Conservation (phyloP, 1,140 invertebrate genomes). For the Drosophila nigrodunni region DNA sequence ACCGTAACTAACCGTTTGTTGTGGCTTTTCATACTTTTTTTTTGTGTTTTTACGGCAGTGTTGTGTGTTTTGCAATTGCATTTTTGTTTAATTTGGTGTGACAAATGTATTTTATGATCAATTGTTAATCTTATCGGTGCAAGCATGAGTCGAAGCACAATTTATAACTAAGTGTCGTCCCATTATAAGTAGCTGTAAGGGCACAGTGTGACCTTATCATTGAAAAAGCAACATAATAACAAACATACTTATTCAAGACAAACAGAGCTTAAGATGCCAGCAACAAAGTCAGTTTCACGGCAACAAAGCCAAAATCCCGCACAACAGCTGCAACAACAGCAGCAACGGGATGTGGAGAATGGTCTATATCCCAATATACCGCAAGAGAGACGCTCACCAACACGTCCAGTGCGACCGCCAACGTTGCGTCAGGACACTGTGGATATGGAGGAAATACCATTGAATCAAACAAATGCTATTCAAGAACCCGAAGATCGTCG, state of each 20-base stretch:
- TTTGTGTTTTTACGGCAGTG: constrained; percentile 13
- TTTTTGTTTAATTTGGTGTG: constrained; percentile 10
- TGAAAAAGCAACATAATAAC: constrained; percentile 6
- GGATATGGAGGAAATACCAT: constrained; percentile 79
- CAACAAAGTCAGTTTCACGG: constrained; percentile 62
- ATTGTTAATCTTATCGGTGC: constrained; percentile 67
- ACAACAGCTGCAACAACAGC: constrained; percentile 69
- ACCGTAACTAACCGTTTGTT: constrained; percentile 9
- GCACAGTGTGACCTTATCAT: constrained; percentile 11
- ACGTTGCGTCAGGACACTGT: constrained; percentile 77
- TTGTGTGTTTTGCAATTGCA: constrained; percentile 32
- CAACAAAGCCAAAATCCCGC: constrained; percentile 74
- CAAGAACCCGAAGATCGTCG: constrained; percentile 73
- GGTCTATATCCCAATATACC: constrained; percentile 77
- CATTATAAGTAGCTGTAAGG: background rate
- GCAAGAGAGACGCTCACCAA: constrained; percentile 57
- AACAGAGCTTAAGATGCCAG: constrained; percentile 48
- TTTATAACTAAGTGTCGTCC: constrained; percentile 49
- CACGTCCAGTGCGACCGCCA: constrained; percentile 51
- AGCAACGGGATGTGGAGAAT: constrained; percentile 74
- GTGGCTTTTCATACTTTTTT: constrained; percentile 16
- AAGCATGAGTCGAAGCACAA: constrained; percentile 60
- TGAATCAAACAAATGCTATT: constrained; percentile 57
- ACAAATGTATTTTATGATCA: constrained; percentile 45
- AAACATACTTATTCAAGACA: constrained; percentile 3